Percentiles rank a stretch among this genome's conserved stretches.
These are phyloP conservation scores for Platycheirus albimanus DNA, from an alignment of 2,888 invertebrate genomes.

Conservation along the genomic window DNA sequence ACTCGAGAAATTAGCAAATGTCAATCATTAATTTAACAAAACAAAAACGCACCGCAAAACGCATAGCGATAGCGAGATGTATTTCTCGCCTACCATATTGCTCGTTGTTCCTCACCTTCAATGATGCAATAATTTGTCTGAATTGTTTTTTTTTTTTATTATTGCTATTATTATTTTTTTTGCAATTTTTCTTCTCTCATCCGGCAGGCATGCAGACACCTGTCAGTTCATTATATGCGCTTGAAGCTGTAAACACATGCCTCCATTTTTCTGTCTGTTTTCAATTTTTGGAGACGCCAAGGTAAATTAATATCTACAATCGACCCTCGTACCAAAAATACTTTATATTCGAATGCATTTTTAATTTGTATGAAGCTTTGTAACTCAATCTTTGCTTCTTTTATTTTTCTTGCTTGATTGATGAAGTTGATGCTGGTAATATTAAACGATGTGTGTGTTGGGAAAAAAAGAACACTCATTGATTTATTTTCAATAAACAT, in stretches of 20 bases:
- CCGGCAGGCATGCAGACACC: constrained; percentile 3
- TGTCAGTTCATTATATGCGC: constrained; percentile 3
- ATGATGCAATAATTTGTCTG: constrained; percentile 19
- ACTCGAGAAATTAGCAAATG: background rate
- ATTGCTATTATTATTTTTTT: too few relatives aligned
- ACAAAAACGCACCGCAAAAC: background rate
- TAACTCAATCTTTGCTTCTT: background rate
- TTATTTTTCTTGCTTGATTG: background rate
- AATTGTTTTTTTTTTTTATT: background rate
- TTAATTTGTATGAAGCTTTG: background rate
- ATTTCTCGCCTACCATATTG: constrained; percentile 1
- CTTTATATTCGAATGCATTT: background rate
- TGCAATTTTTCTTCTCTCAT: constrained; percentile 10
- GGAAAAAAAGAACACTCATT: background rate
- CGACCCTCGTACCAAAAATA: background rate
- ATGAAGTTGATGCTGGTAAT: background rate
- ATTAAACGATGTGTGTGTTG: background rate
- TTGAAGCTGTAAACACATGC: background rate
- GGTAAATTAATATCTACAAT: background rate
- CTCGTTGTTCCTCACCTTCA: background rate
- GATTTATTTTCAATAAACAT: background rate
- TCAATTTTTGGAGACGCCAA: constrained; percentile 5
- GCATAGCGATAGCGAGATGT: background rate
- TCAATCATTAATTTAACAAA: background rate
- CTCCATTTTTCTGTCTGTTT: background rate